phyloP scores from a whole-genome alignment of 2,888 invertebrate genomes.

The Eudemis profundana region DNA sequence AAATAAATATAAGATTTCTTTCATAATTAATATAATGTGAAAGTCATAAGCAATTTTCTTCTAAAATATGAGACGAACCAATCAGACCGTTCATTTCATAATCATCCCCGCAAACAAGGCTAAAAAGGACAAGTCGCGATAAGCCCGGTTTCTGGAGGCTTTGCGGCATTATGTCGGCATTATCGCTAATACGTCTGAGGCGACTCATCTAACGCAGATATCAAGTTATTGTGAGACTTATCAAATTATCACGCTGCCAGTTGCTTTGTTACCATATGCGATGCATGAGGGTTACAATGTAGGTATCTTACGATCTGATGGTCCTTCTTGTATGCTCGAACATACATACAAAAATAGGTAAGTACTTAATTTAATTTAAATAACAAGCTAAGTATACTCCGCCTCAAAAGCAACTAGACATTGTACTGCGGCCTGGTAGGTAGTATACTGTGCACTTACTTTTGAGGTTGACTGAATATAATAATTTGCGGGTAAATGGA shows the following conservation, averaged over 20 bases:
- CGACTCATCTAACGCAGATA: conserved; percentile 18
- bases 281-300: neutral
- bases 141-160: conserved; percentile 31
- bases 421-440: no score
- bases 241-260: conserved; percentile 11
- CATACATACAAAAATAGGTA: no score
- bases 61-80: neutral
- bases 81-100: conserved; percentile 9
- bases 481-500: no score
- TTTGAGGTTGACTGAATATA: no score
- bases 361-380: no score
- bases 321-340: no score
- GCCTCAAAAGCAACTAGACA: no score
- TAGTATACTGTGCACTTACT: no score
- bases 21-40: no score
- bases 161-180: conserved; percentile 32
- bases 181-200: conserved; percentile 31
- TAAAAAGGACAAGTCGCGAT: conserved; percentile 20
- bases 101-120: conserved; percentile 22
- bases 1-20: no score
- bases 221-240: conserved; percentile 14
- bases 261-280: neutral
- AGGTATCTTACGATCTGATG: neutral
- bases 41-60: neutral
- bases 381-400: no score